Evolutionary conservation across 2,797 vertebrate species (phyloP).

Genomic region (Halcyon leucocephala): DNA sequence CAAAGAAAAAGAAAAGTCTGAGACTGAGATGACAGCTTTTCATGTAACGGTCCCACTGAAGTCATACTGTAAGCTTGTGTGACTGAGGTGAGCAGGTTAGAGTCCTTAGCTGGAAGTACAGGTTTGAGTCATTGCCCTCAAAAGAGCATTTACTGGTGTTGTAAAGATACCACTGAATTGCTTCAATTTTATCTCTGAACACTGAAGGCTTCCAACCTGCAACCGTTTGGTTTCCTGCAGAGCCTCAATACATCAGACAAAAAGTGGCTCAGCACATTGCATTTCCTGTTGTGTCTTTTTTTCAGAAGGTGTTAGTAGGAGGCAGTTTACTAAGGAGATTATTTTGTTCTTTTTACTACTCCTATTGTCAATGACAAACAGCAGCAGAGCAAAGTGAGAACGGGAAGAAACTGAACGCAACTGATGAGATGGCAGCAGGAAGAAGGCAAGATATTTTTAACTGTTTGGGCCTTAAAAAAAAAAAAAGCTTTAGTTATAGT

Average conservation of each 20-base stretch:
- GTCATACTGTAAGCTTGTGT: background rate
- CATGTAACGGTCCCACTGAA: background rate
- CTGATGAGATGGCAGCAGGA: slow-evolving; percentile 41
- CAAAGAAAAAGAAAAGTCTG: background rate
- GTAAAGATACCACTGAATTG: background rate
- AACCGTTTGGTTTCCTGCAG: slow-evolving; percentile 22
- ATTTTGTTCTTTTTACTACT: slow-evolving; percentile 39
- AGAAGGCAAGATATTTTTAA: slow-evolving; percentile 55
- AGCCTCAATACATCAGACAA: background rate
- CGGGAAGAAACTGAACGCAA: slow-evolving; percentile 35
- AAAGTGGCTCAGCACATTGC: background rate
- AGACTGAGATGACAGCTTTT: background rate
- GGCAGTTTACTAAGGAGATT: slow-evolving; percentile 21
- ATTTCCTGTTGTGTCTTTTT: background rate
- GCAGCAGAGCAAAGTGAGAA: background rate
- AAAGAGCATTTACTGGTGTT: background rate
- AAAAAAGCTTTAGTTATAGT: background rate
- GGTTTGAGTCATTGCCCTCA: slow-evolving; percentile 24
- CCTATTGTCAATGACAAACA: slow-evolving; percentile 10
- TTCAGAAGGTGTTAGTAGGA: slow-evolving; percentile 20
- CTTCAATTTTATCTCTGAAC: background rate
- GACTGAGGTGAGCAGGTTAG: background rate
- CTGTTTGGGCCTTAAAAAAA: background rate
- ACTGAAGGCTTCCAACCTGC: background rate
- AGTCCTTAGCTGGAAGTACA: background rate